Evolutionary conservation across 2,113 vertebrate species (phyloP).

Genomic region (Tricholaema leucomelas): DNA sequence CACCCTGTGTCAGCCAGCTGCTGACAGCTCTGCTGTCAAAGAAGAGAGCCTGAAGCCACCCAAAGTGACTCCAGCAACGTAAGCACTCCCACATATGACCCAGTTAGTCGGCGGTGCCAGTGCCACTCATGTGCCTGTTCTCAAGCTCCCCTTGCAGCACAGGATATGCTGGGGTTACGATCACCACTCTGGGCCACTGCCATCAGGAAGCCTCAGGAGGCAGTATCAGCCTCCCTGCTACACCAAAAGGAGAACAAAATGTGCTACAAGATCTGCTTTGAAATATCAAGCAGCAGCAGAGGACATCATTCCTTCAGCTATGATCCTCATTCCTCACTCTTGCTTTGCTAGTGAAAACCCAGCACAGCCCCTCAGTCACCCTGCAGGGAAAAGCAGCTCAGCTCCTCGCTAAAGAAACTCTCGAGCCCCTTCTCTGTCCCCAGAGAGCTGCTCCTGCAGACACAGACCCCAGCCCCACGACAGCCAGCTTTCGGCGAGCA

Average conservation of each 20-base stretch:
- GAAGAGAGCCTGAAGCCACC: neutral
- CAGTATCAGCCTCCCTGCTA: fast-evolving
- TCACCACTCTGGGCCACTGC: neutral
- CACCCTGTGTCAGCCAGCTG: neutral
- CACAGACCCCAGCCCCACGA: neutral
- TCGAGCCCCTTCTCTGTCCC: neutral
- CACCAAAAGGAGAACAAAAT: neutral
- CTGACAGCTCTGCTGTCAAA: neutral
- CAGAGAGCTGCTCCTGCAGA: neutral
- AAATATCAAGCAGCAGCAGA: neutral
- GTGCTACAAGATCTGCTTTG: fast-evolving
- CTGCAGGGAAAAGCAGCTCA: neutral
- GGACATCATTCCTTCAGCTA: neutral
- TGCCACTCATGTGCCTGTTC: fast-evolving
- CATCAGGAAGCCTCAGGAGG: neutral
- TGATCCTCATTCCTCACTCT: neutral
- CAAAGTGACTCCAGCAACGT: fast-evolving
- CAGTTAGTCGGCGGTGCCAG: neutral
- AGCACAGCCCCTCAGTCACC: neutral
- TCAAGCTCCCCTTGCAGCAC: neutral
- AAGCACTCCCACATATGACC: fast-evolving
- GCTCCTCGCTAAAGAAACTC: neutral
- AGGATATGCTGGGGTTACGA: fast-evolving
- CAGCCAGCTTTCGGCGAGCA: neutral
- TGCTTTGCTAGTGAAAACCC: neutral